Evolutionary conservation across 2,113 vertebrate species (phyloP).

Genomic region (Recurvirostra avosetta): DNA sequence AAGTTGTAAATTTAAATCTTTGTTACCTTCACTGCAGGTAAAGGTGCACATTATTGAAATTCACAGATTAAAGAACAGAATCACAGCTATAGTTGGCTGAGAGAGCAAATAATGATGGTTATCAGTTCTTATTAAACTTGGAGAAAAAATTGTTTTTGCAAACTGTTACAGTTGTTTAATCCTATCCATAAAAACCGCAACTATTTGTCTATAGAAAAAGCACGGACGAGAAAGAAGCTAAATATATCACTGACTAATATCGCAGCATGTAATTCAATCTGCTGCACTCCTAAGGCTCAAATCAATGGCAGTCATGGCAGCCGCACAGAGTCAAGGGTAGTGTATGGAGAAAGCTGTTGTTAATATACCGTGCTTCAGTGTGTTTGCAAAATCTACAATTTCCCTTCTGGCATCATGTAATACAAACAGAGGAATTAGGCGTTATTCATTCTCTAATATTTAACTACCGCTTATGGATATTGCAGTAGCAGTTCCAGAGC

Average conservation of each 20-base stretch:
- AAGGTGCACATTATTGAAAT: neutral
- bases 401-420: neutral
- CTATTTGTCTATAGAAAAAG: neutral
- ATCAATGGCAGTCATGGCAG: neutral
- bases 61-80: neutral
- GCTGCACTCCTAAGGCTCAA: neutral
- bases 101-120: neutral
- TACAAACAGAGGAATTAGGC: neutral
- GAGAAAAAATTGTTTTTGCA: neutral
- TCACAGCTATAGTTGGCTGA: neutral
- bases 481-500: neutral
- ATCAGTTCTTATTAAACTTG: neutral
- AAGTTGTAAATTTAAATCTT: neutral
- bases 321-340: neutral
- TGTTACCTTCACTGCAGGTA: neutral
- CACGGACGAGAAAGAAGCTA: neutral
- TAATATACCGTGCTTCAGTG: neutral
- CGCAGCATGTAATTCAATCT: neutral
- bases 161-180: neutral
- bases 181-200: neutral
- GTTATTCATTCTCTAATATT: neutral
- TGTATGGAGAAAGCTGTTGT: neutral
- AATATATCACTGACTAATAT: neutral
- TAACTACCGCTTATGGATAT: neutral
- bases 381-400: neutral